phyloP scores from a whole-genome alignment of 2,797 vertebrate genomes.

The Vultur gryphus region DNA sequence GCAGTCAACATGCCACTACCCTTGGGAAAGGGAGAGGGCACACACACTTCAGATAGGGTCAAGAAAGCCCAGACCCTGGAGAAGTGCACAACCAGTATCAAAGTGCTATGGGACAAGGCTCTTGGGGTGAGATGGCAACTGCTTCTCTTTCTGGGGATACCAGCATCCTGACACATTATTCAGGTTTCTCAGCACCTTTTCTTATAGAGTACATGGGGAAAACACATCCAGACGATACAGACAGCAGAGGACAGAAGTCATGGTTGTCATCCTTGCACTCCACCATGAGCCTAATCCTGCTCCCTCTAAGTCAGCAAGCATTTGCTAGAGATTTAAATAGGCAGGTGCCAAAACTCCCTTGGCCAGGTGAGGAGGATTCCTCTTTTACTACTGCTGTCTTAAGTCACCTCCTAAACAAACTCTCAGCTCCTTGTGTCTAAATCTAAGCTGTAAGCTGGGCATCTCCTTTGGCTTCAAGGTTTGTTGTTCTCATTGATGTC shows the following conservation, averaged over 20 bases:
- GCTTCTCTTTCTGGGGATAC: background rate
- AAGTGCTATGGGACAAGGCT: background rate
- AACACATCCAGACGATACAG: rapidly evolving
- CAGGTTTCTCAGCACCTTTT: background rate
- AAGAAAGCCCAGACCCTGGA: background rate
- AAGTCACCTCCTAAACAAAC: background rate
- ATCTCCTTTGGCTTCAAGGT: background rate
- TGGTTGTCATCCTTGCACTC: background rate
- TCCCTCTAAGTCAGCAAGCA: background rate
- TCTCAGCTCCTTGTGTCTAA: background rate
- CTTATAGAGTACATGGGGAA: background rate
- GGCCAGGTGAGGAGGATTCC: background rate
- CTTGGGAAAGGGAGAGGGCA: background rate
- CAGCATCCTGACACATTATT: background rate
- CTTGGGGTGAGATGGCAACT: background rate
- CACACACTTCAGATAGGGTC: background rate
- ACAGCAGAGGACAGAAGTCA: background rate
- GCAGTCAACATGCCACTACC: background rate
- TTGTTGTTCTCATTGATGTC: background rate
- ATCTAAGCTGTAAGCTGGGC: background rate
- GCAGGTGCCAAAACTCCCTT: background rate
- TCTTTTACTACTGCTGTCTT: background rate
- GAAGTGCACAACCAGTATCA: background rate
- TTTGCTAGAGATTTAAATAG: background rate
- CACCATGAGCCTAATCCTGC: background rate